Evolutionary conservation across 1,140 invertebrate species (phyloP).

Genomic region (Oedothorax gibbosus): DNA sequence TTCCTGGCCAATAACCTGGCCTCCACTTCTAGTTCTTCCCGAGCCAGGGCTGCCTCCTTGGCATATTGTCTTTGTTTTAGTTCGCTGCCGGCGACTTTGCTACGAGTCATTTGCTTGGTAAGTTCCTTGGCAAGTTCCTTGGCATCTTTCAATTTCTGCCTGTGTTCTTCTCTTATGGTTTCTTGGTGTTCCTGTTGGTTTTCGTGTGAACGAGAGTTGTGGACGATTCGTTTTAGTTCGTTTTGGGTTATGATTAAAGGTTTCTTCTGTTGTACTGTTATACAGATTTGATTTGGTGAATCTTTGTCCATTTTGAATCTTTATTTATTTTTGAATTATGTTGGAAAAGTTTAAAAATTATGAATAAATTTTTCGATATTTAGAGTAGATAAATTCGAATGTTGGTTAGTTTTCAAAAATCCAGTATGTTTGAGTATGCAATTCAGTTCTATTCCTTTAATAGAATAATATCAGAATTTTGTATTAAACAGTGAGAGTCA

Average conservation of each 20-base stretch:
- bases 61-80: slow-evolving; percentile 2
- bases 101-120: not conserved
- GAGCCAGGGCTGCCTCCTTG: not conserved
- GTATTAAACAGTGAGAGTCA: too few species aligned
- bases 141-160: not conserved
- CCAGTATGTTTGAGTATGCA: too few species aligned
- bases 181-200: not conserved
- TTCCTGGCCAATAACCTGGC: not conserved
- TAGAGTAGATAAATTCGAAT: not conserved
- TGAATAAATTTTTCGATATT: not conserved
- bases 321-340: not conserved
- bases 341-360: not conserved
- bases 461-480: too few species aligned
- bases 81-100: slow-evolving; percentile 10
- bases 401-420: too few species aligned
- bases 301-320: slow-evolving; percentile 8
- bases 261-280: not conserved
- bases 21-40: slow-evolving; percentile 6
- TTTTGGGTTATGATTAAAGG: not conserved
- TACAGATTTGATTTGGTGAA: slow-evolving; percentile 14
- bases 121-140: slow-evolving; percentile 19
- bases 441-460: too few species aligned
- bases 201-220: not conserved
- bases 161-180: not conserved
- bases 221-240: not conserved